phyloP scores from a whole-genome alignment of 2,888 invertebrate species.

The Chrysolina americana region DNA sequence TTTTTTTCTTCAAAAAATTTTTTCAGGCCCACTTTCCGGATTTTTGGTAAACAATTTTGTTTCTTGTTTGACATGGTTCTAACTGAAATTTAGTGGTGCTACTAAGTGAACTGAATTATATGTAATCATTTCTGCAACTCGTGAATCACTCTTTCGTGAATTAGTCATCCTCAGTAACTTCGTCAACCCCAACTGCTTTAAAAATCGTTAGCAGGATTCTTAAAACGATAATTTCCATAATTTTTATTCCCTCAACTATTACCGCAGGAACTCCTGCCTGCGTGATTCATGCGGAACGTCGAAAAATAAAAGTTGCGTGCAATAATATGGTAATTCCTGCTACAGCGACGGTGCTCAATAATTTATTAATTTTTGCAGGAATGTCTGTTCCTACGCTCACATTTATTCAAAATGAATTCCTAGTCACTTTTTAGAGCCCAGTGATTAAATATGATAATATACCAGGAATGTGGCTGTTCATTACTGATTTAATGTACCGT shows the following conservation, averaged over 20 bases:
- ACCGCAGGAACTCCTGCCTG: slow-evolving; percentile 8
- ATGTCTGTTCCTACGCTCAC: slow-evolving; percentile 30
- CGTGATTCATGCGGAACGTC: slow-evolving; percentile 13
- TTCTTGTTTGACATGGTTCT: too few species aligned
- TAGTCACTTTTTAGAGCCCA: slow-evolving; percentile 15
- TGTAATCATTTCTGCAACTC: neutral
- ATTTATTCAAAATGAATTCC: slow-evolving; percentile 26
- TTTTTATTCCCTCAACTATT: neutral
- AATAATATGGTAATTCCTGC: slow-evolving; percentile 45
- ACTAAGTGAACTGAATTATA: too few species aligned
- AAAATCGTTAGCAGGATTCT: neutral
- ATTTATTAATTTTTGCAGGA: slow-evolving; percentile 35
- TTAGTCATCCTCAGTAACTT: neutral
- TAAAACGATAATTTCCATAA: slow-evolving; percentile 11
- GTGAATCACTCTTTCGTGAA: neutral
- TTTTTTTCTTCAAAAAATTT: too few species aligned
- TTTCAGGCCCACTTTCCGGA: too few species aligned
- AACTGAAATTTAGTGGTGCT: too few species aligned
- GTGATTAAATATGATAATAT: slow-evolving; percentile 20
- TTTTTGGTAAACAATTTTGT: too few species aligned
- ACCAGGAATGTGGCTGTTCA: slow-evolving; percentile 5
- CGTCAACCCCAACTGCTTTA: neutral
- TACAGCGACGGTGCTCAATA: slow-evolving; percentile 25
- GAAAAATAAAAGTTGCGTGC: slow-evolving; percentile 38
- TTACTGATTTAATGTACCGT: neutral